Evolutionary conservation across 2,113 vertebrate genomes (phyloP), one percentile per base, ranked within the genome.

Genomic region (Chauna torquata): DNA sequence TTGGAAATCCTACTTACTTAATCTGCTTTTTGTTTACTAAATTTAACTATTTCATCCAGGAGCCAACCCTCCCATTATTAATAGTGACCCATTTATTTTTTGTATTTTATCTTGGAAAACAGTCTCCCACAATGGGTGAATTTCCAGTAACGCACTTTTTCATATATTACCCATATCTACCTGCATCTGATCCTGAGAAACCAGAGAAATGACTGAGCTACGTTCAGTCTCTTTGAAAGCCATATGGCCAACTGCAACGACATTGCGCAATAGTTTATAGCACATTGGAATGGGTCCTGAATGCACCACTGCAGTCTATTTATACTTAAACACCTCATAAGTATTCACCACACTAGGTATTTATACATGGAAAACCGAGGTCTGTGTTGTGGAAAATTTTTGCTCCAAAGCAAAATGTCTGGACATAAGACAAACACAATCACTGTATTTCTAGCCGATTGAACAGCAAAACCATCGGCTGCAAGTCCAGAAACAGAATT

Each of bases 1-100:
- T 94, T 66, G 87, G 90, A 94, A 97, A 97, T 91, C 69, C 84
- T 94, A 94, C 89, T 94, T 94, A 94, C 89, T 94, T 68, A 86
- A 91, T 89, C 92, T 91, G 69, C 59, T 83, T 92, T 92, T 91
- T 94, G 89, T 95, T 97, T 95, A 93, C 92, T 94, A 91, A 91
- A 93, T 86, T 95, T 94, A 96, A 86, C 86, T 68, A 95, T 82
- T 96, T 94, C 76, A 92, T 86, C 82, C 93, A 95, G 91, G 80
- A 88, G 79, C 27, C 0, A 62, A 92, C 88, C 90, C 64, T 82
- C 59, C 87, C 2, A 0, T 91, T 95, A 97, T 86, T 92, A 96
- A 92, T 92, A 95, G 91, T 87, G 77, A 95, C 75, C 87, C 95
- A 87, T 84, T 89, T 74, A 18, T 58, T 78, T 85, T 89, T 84